Evolutionary conservation across 35 echinoderm and acorn worm genomes (phyloP).

Genomic region (Chiridota heheva): DNA sequence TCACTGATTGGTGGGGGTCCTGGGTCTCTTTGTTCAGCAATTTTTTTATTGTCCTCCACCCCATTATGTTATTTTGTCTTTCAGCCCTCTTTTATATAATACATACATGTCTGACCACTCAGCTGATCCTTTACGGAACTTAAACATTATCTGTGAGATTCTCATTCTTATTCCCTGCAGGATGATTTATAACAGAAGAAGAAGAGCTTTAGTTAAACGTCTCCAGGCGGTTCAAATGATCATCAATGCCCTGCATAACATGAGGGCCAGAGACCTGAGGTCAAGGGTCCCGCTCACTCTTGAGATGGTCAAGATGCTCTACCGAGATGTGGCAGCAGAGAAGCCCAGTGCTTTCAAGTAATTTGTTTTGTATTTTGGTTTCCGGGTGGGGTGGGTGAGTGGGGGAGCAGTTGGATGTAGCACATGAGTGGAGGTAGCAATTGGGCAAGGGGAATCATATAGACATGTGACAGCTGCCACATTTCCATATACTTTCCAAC

Average conservation of each 20-base stretch:
- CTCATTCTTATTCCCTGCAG: slow-evolving; percentile 9
- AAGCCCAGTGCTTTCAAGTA: slow-evolving; percentile 23
- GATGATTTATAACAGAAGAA: slow-evolving; percentile 48
- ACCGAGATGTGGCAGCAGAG: slow-evolving; percentile 62
- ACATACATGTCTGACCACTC: too few relatives aligned
- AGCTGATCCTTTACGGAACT: background rate
- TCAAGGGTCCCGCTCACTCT: slow-evolving; percentile 75
- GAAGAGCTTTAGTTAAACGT: slow-evolving; percentile 41
- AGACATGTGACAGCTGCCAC: too few relatives aligned
- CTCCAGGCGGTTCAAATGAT: slow-evolving; percentile 60
- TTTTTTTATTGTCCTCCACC: background rate
- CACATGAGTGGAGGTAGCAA: too few relatives aligned
- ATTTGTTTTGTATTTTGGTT: background rate
- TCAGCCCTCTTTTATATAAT: background rate
- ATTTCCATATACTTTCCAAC: too few relatives aligned
- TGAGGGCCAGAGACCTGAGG: slow-evolving; percentile 73
- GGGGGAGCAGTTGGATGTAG: background rate
- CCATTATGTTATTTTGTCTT: background rate
- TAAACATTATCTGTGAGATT: background rate
- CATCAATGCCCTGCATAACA: slow-evolving; percentile 88
- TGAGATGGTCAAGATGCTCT: slow-evolving; percentile 77
- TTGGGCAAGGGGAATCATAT: too few relatives aligned
- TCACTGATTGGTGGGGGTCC: too few relatives aligned
- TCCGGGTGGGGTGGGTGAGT: background rate
- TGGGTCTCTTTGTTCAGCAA: too few relatives aligned